These are phyloP conservation scores for Orchestes rusci DNA, from an alignment of 2,888 invertebrate genomes.

Conservation along the genomic window DNA sequence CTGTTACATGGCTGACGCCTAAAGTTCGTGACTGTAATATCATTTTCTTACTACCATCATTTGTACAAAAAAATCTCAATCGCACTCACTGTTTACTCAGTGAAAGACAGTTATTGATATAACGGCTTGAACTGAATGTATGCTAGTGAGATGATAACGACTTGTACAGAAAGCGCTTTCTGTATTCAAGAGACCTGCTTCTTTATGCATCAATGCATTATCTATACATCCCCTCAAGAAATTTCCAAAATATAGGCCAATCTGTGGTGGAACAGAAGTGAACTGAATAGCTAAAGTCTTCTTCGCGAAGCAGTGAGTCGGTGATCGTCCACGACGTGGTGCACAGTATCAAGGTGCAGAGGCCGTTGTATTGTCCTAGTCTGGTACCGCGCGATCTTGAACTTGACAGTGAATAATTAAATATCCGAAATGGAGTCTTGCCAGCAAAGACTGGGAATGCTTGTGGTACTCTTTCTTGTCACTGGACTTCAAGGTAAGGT, in stretches of 20 bases:
- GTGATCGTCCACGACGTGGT: constrained; percentile 16
- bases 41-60: no score
- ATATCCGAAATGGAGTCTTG: constrained; percentile 8
- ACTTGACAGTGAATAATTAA: constrained; percentile 20
- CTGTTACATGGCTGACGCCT: no score
- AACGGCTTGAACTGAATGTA: no score
- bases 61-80: no score
- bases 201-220: no score
- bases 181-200: no score
- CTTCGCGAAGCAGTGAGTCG: constrained; percentile 13
- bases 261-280: constrained; percentile 10
- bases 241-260: constrained; percentile 20
- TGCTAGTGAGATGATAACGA: no score
- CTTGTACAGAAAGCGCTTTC: no score
- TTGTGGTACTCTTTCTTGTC: constrained; percentile 8
- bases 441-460: constrained; percentile 10
- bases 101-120: no score
- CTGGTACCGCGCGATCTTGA: constrained; percentile 14
- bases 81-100: no score
- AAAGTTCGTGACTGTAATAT: no score
- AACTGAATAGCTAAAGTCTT: constrained; percentile 14
- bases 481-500: constrained; percentile 14
- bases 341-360: constrained; percentile 14
- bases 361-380: no score
- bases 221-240: constrained; percentile 18